phyloP scores from a whole-genome alignment of 2,888 invertebrate genomes.

The Elegia similella region DNA sequence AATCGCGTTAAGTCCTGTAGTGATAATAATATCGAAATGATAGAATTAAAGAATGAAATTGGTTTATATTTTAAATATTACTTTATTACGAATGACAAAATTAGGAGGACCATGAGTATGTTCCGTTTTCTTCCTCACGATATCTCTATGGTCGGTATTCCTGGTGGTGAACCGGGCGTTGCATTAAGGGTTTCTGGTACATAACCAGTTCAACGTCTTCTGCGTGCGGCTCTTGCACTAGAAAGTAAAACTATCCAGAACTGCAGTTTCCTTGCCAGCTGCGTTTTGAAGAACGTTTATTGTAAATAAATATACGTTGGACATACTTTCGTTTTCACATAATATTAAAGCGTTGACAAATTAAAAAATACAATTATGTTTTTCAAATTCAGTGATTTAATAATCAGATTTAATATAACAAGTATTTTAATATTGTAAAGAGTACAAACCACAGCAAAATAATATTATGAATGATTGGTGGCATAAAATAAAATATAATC shows the following conservation, averaged over 20 bases:
- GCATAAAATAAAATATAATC: too few species aligned
- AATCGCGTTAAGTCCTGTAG: too few species aligned
- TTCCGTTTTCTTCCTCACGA: background rate
- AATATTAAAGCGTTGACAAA: too few species aligned
- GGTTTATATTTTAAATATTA: background rate
- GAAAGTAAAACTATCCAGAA: background rate
- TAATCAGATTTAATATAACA: too few species aligned
- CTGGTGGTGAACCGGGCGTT: conserved; percentile 26
- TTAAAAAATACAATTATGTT: too few species aligned
- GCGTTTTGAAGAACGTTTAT: background rate
- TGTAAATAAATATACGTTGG: background rate
- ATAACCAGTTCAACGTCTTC: background rate
- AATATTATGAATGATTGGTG: too few species aligned
- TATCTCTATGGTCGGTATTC: background rate
- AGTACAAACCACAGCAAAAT: too few species aligned
- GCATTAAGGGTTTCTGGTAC: conserved; percentile 12
- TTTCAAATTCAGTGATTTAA: too few species aligned
- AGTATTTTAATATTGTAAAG: too few species aligned
- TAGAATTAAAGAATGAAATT: too few species aligned
- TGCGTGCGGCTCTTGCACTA: background rate
- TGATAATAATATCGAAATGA: too few species aligned
- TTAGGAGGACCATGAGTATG: background rate
- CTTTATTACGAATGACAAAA: background rate
- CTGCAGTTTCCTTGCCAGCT: background rate
- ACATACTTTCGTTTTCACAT: too few species aligned